Percentiles rank a stretch among this genome's conserved stretches.
Conservation (phyloP, 2,797 vertebrate species). For the Neostethus bicornis region DNA sequence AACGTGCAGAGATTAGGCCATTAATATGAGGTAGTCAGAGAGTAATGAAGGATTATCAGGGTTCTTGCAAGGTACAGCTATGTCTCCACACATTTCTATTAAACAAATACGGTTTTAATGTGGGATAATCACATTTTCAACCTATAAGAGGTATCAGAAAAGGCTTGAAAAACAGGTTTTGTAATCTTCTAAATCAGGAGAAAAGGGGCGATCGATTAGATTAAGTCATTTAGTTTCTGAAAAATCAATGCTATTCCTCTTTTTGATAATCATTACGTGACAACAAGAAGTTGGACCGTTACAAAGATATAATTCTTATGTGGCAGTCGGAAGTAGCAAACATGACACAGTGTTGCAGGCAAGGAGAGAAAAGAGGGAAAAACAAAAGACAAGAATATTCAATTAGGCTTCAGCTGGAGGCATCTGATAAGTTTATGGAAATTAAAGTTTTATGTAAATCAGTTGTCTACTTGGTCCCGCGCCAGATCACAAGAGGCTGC, state of each 20-base stretch:
- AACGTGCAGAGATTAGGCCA: neutral
- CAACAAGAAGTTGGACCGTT: conserved; percentile 30
- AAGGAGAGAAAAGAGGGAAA: conserved; percentile 8
- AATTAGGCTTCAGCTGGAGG: conserved; percentile 68
- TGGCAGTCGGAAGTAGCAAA: conserved; percentile 17
- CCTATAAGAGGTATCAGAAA: conserved; percentile 4
- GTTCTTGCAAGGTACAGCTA: neutral
- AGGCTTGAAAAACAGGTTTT: conserved; percentile 6
- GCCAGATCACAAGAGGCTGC: conserved; percentile 55
- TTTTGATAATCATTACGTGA: conserved; percentile 21
- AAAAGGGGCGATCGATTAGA: conserved; percentile 31
- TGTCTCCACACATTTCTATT: conserved; percentile 2
- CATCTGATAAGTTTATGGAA: conserved; percentile 77
- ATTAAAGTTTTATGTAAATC: conserved; percentile 79
- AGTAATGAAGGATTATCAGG: conserved; percentile 4
- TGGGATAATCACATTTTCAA: neutral
- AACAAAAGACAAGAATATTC: conserved; percentile 42
- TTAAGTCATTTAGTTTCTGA: conserved; percentile 55
- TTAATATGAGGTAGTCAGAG: conserved; percentile 2
- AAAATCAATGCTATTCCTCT: conserved; percentile 35
- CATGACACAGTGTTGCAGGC: conserved; percentile 32
- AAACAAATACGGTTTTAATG: conserved; percentile 10
- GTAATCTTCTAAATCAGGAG: neutral
- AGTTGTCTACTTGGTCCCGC: conserved; percentile 55
- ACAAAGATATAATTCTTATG: too few relatives aligned